Evolutionary conservation across 1,140 invertebrate genomes (phyloP), one percentile per base, ranked within the genome.

Genomic region (Camponotus floridanus): DNA sequence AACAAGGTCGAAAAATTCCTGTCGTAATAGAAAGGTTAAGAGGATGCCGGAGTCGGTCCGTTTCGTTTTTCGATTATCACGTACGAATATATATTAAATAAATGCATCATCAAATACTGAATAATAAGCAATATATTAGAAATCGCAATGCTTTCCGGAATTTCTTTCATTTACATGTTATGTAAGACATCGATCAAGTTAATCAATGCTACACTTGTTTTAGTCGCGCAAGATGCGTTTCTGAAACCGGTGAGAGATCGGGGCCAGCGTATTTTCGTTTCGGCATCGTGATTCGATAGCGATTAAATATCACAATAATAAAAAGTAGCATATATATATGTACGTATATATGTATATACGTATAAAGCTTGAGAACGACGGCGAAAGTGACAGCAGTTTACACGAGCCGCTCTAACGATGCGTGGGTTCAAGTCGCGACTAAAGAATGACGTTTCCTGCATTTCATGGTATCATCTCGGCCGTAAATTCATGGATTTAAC

Each of bases 141-240:
- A 18, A 36, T 13, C 48, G 7, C 5, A 8, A 62, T 55, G 11
- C 15, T 76, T 57, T 42, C 55, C 33, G 61, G 1, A n/a, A 74
- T 65, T 76, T 70, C 59, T 68, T 64, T 51, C 71, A 45, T 85
- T 86, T 61, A 13, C 26, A 59, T 88, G 88, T 93, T 93, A 93
- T 89, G 73, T 93, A 93, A 93, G 91, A 92, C 81, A 59, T 86
- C 83, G 89, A 87, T 86, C 86, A 42, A 84, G 65, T 51, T 87
- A 51, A 86, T 86, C 83, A 39, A 71, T 13, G 62, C 36, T 39
- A 42, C 45, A 71, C 84, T 91, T 90, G 87, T 91, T 91, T 86
- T 91, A 85, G 64, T 87, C 55, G 86, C 81, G 78, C 57, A 81
- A 39, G 13, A n/a, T 61, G 76, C 36, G 15, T 5, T 57, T 33